Evolutionary conservation across 2,888 invertebrate genomes (phyloP).

Genomic region (Trissonchulus sp.): DNA sequence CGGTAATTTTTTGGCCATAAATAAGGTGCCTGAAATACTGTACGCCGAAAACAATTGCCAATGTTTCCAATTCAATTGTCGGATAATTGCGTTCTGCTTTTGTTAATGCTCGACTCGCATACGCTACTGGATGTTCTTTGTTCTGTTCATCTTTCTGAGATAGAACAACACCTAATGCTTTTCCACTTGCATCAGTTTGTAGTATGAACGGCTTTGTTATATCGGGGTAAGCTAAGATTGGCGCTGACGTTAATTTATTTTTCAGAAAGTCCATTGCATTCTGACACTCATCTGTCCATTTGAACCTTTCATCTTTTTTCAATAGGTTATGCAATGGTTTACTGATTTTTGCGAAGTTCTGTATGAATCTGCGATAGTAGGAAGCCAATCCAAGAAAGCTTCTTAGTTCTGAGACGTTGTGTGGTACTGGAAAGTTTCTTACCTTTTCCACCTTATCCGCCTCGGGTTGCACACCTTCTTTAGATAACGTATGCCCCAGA

Average conservation of each 20-base stretch:
- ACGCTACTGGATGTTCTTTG: slow-evolving; percentile 25
- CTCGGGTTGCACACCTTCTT: slow-evolving; percentile 22
- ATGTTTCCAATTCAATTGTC: not conserved
- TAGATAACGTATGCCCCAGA: slow-evolving; percentile 9
- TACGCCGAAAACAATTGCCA: not conserved
- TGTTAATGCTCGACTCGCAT: slow-evolving; percentile 10
- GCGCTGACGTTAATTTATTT: too few species aligned
- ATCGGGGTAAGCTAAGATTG: too few species aligned
- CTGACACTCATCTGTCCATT: too few species aligned
- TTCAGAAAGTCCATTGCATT: too few species aligned
- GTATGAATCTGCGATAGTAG: too few species aligned
- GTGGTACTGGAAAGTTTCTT: too few species aligned
- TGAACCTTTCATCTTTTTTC: too few species aligned
- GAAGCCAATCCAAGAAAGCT: too few species aligned
- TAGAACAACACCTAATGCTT: not conserved
- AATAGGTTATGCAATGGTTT: too few species aligned
- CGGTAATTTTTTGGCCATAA: not conserved
- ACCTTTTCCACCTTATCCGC: too few species aligned
- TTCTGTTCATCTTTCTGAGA: slow-evolving; percentile 12
- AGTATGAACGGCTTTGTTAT: slow-evolving; percentile 19
- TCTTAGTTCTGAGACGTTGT: too few species aligned
- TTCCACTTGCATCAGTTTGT: not conserved
- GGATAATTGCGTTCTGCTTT: slow-evolving; percentile 16
- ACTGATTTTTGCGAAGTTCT: too few species aligned
- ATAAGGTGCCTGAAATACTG: slow-evolving; percentile 10